Percentiles rank a stretch among this genome's conserved stretches.
phyloP scores from a whole-genome alignment of 2,888 invertebrate species.

The Scaptomyza flava region DNA sequence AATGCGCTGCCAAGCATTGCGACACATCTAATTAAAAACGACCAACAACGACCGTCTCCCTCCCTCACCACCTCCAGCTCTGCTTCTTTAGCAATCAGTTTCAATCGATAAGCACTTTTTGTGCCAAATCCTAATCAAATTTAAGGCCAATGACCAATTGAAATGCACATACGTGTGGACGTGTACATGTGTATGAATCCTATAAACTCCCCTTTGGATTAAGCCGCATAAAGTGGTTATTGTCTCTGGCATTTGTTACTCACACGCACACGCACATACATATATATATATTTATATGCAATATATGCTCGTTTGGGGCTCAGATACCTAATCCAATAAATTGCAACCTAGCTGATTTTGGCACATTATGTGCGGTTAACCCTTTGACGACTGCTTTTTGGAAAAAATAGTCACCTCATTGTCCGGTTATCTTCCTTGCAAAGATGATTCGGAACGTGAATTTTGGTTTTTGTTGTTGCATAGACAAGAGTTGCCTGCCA shows the following conservation, averaged over 20 bases:
- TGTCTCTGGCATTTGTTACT: constrained; percentile 52
- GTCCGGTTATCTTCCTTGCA: too few species aligned
- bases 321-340: constrained; percentile 68
- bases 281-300: constrained; percentile 8
- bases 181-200: constrained; percentile 19
- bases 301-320: constrained; percentile 33
- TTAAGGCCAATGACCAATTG: constrained; percentile 55
- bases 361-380: constrained; percentile 45
- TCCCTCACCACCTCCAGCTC: too few species aligned
- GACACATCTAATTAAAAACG: constrained; percentile 76
- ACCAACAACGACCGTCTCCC: constrained; percentile 27
- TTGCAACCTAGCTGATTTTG: constrained; percentile 48
- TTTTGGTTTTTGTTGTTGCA: too few species aligned
- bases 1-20: constrained; percentile 62
- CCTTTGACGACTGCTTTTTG: too few species aligned
- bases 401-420: too few species aligned
- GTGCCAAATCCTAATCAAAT: constrained; percentile 46
- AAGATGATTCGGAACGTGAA: too few species aligned
- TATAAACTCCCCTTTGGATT: constrained; percentile 49
- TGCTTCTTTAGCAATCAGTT: neutral
- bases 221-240: constrained; percentile 67
- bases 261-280: neutral
- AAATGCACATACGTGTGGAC: constrained; percentile 17
- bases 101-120: constrained; percentile 45
- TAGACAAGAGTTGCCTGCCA: too few species aligned